These are phyloP conservation scores for Cyphomyrus plagiostoma DNA, from an alignment of 2,113 vertebrate genomes.

Conservation along the genomic window DNA sequence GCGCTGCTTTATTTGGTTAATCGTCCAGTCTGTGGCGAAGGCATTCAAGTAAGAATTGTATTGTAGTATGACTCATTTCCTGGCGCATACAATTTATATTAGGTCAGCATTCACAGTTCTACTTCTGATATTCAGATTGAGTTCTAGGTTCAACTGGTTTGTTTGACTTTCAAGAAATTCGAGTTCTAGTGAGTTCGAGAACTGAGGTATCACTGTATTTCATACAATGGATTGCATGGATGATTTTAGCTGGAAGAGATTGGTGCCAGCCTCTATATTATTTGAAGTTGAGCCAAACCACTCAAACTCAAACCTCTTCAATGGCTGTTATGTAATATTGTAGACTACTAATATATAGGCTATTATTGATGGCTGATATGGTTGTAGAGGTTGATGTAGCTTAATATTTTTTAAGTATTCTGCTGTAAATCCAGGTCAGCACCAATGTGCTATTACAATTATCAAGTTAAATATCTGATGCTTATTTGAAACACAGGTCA, in stretches of 20 bases:
- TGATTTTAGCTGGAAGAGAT: not conserved
- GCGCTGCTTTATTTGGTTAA: no score
- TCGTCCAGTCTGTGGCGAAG: no score
- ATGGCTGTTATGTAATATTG: not conserved
- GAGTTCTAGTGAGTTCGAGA: no score
- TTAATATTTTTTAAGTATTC: not conserved
- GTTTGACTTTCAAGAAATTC: no score
- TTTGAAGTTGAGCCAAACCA: not conserved
- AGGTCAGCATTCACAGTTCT: no score
- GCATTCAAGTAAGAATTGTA: no score
- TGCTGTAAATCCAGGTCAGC: not conserved
- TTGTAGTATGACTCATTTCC: no score
- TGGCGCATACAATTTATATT: no score
- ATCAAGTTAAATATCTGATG: not conserved
- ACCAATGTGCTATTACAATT: not conserved
- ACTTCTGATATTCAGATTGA: no score
- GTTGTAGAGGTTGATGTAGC: not conserved
- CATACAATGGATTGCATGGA: not conserved
- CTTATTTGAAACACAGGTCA: not conserved
- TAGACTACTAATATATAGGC: not conserved
- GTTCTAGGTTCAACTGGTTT: no score
- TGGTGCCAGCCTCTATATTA: not conserved
- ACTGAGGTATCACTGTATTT: not conserved
- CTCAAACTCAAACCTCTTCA: not conserved
- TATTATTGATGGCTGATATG: not conserved